phyloP scores from a whole-genome alignment of 2,797 vertebrate genomes.

The Gouania willdenowi region DNA sequence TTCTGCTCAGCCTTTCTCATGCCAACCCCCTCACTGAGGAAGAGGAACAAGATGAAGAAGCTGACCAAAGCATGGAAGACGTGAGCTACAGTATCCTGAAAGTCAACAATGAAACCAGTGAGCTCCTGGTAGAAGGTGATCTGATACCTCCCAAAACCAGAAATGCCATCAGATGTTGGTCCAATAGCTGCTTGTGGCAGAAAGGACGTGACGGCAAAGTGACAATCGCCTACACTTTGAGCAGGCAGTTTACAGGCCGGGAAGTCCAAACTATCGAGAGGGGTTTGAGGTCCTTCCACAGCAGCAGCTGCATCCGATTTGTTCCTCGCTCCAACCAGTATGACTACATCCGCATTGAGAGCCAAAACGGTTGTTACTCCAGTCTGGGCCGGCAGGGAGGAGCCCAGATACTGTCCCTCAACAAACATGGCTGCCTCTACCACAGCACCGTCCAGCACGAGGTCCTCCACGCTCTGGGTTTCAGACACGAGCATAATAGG shows the following conservation, averaged over 20 bases:
- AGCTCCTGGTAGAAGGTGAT: slow-evolving; percentile 37
- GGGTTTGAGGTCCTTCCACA: slow-evolving; percentile 10
- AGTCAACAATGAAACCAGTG: slow-evolving; percentile 23
- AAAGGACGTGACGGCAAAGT: slow-evolving; percentile 27
- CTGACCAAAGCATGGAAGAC: background rate
- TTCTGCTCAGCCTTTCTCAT: slow-evolving; percentile 44
- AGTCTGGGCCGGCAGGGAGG: slow-evolving; percentile 62
- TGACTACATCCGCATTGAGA: slow-evolving; percentile 40
- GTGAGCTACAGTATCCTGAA: slow-evolving; percentile 43
- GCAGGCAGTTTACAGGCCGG: background rate
- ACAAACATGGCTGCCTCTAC: slow-evolving; percentile 58
- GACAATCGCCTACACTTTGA: slow-evolving; percentile 20
- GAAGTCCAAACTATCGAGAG: slow-evolving; percentile 13
- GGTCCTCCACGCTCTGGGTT: slow-evolving; percentile 65
- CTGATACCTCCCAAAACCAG: slow-evolving; percentile 28
- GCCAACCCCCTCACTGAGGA: slow-evolving; percentile 21
- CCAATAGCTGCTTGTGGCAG: slow-evolving; percentile 23
- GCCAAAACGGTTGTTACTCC: slow-evolving; percentile 56
- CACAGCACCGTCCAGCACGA: slow-evolving; percentile 68
- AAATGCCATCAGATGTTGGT: slow-evolving; percentile 32
- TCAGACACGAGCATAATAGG: slow-evolving; percentile 70
- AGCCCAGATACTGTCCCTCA: slow-evolving; percentile 68
- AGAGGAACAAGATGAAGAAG: background rate
- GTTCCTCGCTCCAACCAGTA: slow-evolving; percentile 7
- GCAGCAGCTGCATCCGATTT: slow-evolving; percentile 37